phyloP scores from a whole-genome alignment of 2,888 invertebrate species.

The Caenorhabditis wallacei region DNA sequence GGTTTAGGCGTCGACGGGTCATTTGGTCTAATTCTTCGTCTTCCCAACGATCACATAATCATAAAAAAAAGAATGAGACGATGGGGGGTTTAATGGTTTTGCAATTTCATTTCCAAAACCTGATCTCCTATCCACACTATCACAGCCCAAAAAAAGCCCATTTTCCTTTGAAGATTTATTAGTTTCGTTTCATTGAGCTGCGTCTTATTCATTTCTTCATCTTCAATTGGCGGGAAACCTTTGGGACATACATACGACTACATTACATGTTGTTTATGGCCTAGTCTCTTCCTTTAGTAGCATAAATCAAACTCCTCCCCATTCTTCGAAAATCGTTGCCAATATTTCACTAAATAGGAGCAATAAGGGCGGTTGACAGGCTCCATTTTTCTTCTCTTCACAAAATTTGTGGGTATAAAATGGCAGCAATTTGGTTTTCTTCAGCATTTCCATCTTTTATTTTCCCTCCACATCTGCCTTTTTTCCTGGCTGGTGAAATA shows the following conservation, averaged over 20 bases:
- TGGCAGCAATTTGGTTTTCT: slow-evolving; percentile 30
- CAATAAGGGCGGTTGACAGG: slow-evolving; percentile 26
- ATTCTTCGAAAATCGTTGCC: slow-evolving; percentile 33
- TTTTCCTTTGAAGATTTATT: slow-evolving; percentile 23
- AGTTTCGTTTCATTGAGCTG: slow-evolving; percentile 12
- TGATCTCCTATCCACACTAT: slow-evolving; percentile 39
- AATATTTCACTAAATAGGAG: slow-evolving; percentile 51
- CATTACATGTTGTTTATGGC: slow-evolving; percentile 32
- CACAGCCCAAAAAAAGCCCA: slow-evolving; percentile 10
- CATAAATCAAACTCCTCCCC: slow-evolving; percentile 40
- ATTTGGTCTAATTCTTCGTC: slow-evolving; percentile 46
- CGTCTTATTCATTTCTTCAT: not conserved
- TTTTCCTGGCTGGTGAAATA: slow-evolving; percentile 1
- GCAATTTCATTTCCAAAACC: slow-evolving; percentile 50
- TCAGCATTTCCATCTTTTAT: slow-evolving; percentile 12
- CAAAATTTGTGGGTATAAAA: slow-evolving; percentile 23
- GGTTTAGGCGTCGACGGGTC: slow-evolving; percentile 49
- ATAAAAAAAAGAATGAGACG: slow-evolving; percentile 56
- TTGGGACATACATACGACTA: slow-evolving; percentile 1
- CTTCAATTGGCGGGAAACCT: slow-evolving; percentile 27
- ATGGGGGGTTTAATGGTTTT: slow-evolving; percentile 54
- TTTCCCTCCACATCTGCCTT: not conserved
- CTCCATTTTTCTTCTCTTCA: slow-evolving; percentile 29
- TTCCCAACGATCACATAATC: slow-evolving; percentile 52
- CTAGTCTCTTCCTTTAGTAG: slow-evolving; percentile 22